Base-by-base conservation (phyloP, 2,797 vertebrate species). In the Kryptopterus vitreolus region DNA sequence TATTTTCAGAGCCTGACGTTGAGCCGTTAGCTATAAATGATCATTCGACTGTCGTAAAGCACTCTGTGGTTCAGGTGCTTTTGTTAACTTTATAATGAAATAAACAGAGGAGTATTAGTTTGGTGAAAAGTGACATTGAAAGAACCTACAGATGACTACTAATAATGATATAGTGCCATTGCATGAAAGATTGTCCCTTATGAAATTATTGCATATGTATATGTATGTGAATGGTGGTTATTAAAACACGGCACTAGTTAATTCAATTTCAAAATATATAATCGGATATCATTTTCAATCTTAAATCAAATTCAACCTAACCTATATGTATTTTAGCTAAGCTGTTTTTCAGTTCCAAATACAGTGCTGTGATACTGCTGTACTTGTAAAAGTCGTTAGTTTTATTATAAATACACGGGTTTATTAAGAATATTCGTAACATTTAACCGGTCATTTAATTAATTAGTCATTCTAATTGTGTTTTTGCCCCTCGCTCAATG, bases 1-100 rank as follows among this genome's bases (percentile, higher is more conserved):
- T 89, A 88, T 91, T 86, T 33, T 79, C 82, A 58, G 65, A 71
- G 70, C 29, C 65, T 81, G 82, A 83, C 80, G 77, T 76, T 66
- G 53, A 81, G 81, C 84, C 76, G 84, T 85, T 85, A 84, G 81
- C 74, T 76, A 79, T 81, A 84, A 77, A 82, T 29, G 76, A 79
- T 81, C 71, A 76, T 84, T 86, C 79, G 33, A 79, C 81, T 48
- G 77, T 73, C 58, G 80, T 87, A 87, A 87, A 86, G 33, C 77
- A 65, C 72, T 69, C 77, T 79, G 78, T 77, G 35, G 69, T 83
- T 53, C 66, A 84, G 82, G 58, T 50, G 76, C 74, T 81, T 81
- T 81, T 84, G 82, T 85, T 82, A 84, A 62, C 46, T 57, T 66
- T 77, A 59, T 75, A 78, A 83, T 84, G 80, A 79, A 80, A 73